Percentiles rank a stretch among this genome's conserved stretches.
These are phyloP conservation scores for Drosophila lini DNA, from an alignment of 1,140 invertebrate species.

Conservation along the genomic window DNA sequence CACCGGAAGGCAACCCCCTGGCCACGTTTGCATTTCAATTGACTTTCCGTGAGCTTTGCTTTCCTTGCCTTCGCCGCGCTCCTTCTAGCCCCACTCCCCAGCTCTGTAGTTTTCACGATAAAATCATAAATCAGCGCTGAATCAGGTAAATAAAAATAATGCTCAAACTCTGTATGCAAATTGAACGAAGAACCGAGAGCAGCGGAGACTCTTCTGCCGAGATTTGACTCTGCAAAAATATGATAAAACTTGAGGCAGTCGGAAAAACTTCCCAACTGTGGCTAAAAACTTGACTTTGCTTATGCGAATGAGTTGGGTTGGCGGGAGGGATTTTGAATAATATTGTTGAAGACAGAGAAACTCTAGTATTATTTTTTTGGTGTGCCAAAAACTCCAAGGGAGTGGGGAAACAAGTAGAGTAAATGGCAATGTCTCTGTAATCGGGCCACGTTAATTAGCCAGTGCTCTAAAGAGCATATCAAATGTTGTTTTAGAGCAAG, in stretches of 20 bases:
- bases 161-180: slow-evolving; percentile 80
- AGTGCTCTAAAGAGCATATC: slow-evolving; percentile 54
- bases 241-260: slow-evolving; percentile 77
- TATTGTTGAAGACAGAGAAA: slow-evolving; percentile 59
- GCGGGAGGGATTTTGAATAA: slow-evolving; percentile 52
- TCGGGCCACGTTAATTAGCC: slow-evolving; percentile 62
- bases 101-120: slow-evolving; percentile 54
- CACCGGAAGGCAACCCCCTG: slow-evolving; percentile 35
- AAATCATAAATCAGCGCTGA: slow-evolving; percentile 82
- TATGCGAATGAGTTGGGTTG: slow-evolving; percentile 24
- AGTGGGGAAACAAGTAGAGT: not conserved
- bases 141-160: slow-evolving; percentile 83
- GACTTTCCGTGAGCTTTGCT: slow-evolving; percentile 53
- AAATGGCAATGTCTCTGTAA: slow-evolving; percentile 45
- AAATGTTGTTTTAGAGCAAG: slow-evolving; percentile 35
- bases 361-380: slow-evolving; percentile 43
- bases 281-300: slow-evolving; percentile 54
- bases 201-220: slow-evolving; percentile 54
- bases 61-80: not conserved
- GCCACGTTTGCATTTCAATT: slow-evolving; percentile 81
- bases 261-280: slow-evolving; percentile 62
- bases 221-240: slow-evolving; percentile 73
- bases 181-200: slow-evolving; percentile 65
- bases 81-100: not conserved
- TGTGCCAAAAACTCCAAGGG: slow-evolving; percentile 4